Evolutionary conservation across 2,888 invertebrate genomes (phyloP).

Genomic region (Cerceris ruficornis): DNA sequence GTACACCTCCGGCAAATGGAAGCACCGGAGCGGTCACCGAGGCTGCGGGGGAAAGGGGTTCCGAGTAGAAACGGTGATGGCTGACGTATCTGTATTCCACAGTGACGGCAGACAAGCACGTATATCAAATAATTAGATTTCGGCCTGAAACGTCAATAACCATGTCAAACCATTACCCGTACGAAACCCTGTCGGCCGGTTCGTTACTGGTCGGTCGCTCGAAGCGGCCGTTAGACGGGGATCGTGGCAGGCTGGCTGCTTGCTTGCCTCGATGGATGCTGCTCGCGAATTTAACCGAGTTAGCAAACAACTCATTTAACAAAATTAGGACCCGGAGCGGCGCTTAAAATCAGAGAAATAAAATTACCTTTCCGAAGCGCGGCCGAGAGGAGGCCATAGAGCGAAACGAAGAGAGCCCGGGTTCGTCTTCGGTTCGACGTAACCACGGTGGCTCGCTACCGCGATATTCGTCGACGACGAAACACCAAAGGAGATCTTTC

Average conservation of each 20-base stretch:
- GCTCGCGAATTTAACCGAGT: constrained; percentile 79
- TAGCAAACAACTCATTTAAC: constrained; percentile 82
- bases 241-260: constrained; percentile 46
- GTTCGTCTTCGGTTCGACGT: too few relatives aligned
- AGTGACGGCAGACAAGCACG: constrained; percentile 74
- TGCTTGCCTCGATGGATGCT: constrained; percentile 50
- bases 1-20: background rate
- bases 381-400: constrained; percentile 42
- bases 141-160: constrained; percentile 80
- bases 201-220: constrained; percentile 66
- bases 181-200: constrained; percentile 72
- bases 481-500: too few relatives aligned
- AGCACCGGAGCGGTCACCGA: background rate
- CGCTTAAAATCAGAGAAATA: constrained; percentile 80
- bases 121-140: constrained; percentile 81
- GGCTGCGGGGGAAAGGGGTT: constrained; percentile 6
- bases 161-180: constrained; percentile 80
- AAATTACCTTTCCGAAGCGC: constrained; percentile 74
- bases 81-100: constrained; percentile 70
- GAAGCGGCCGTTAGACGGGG: constrained; percentile 52
- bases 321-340: constrained; percentile 78
- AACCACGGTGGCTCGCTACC: too few relatives aligned
- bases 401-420: constrained; percentile 6
- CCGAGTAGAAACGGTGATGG: constrained; percentile 57
- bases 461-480: too few relatives aligned